Conservation (phyloP, 2,797 vertebrate genomes). For the Austrolebias charrua region DNA sequence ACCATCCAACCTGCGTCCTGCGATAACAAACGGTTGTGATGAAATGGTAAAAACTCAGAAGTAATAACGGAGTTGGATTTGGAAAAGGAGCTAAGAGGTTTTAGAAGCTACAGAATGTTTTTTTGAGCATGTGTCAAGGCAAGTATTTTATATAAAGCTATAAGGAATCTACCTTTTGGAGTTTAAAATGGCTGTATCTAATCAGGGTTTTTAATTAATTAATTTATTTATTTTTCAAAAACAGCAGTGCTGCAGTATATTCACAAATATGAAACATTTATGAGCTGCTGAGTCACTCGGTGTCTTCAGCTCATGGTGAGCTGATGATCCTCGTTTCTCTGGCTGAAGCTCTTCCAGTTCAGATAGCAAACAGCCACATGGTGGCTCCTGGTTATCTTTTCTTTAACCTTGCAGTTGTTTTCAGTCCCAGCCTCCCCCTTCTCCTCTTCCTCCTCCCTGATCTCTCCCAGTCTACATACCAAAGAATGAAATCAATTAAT, state of each 20-base stretch:
- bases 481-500: slow-evolving; percentile 57
- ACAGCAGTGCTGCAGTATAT: no score
- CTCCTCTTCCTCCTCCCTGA: slow-evolving; percentile 21
- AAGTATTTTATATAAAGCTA: no score
- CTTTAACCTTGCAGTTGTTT: slow-evolving; percentile 44
- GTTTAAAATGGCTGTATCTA: no score
- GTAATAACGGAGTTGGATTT: not conserved
- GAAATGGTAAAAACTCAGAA: not conserved
- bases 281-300: slow-evolving; percentile 21
- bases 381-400: slow-evolving; percentile 58
- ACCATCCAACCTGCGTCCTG: slow-evolving; percentile 38
- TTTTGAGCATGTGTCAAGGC: no score
- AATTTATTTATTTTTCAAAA: no score
- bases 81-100: no score
- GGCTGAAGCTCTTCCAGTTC: slow-evolving; percentile 50
- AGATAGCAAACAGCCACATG: slow-evolving; percentile 53
- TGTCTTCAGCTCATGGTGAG: slow-evolving; percentile 25
- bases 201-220: no score
- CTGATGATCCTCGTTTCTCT: slow-evolving; percentile 42
- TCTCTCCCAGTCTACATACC: slow-evolving; percentile 40
- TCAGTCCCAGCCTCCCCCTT: slow-evolving; percentile 21
- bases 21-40: slow-evolving; percentile 16
- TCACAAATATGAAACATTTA: not conserved
- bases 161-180: no score
- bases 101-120: no score